These are phyloP conservation scores for Portunus trituberculatus DNA, from an alignment of 1,140 invertebrate genomes.

Conservation along the genomic window DNA sequence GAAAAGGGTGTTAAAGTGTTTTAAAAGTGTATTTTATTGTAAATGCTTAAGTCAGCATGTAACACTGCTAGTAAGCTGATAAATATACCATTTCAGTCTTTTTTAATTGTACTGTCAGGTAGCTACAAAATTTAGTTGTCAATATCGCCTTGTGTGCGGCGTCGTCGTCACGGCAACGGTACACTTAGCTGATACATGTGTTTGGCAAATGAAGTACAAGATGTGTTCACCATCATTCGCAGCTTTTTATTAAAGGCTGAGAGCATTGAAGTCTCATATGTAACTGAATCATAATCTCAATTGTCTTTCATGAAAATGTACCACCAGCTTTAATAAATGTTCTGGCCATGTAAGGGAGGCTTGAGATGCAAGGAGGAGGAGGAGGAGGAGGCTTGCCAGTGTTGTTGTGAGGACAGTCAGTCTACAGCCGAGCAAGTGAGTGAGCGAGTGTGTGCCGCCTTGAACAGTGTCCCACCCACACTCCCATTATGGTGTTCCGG, in stretches of 20 bases:
- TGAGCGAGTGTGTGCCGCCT: background rate
- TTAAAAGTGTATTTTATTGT: conserved; percentile 24
- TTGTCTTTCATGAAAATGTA: conserved; percentile 15
- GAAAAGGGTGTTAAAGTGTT: background rate
- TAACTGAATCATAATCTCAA: conserved; percentile 24
- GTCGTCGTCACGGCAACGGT: background rate
- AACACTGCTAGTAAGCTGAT: conserved; percentile 1
- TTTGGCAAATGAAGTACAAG: conserved; percentile 13
- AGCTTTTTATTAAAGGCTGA: conserved; percentile 9
- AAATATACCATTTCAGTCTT: background rate
- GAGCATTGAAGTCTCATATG: background rate
- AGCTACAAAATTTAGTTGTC: background rate
- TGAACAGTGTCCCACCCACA: conserved; percentile 10
- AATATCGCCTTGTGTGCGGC: background rate
- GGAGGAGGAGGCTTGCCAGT: background rate
- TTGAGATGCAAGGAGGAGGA: conserved; percentile 1
- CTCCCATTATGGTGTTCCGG: conserved; percentile 9
- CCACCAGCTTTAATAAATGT: conserved; percentile 14
- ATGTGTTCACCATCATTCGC: conserved; percentile 1
- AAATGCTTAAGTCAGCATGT: conserved; percentile 3
- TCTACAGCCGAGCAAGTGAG: background rate
- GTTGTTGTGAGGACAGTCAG: conserved; percentile 18
- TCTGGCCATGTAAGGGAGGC: background rate
- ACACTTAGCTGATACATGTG: background rate
- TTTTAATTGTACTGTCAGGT: conserved; percentile 1